These are phyloP conservation scores for Drosophila barbarae DNA, from an alignment of 2,888 invertebrate genomes.

Conservation along the genomic window DNA sequence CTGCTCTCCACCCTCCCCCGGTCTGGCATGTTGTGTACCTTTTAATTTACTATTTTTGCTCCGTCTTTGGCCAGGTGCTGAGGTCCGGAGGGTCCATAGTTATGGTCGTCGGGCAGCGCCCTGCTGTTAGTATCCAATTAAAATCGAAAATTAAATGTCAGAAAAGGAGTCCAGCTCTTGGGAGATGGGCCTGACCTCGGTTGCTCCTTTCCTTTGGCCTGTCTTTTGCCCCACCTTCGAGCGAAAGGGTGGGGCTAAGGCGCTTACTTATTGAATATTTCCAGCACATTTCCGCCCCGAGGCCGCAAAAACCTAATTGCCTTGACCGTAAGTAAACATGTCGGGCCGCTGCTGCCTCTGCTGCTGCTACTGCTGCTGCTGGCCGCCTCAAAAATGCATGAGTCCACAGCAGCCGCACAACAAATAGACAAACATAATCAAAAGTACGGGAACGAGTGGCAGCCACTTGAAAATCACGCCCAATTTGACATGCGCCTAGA, in stretches of 20 bases:
- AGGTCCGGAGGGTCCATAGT: constrained; percentile 37
- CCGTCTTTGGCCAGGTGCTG: constrained; percentile 40
- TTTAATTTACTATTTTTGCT: constrained; percentile 72
- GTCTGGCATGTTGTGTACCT: constrained; percentile 68
- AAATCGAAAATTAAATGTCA: constrained; percentile 80
- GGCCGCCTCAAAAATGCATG: constrained; percentile 67
- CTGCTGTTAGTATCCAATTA: constrained; percentile 80
- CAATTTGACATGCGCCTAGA: constrained; percentile 72
- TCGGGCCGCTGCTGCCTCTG: neutral
- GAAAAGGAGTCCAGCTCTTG: constrained; percentile 45
- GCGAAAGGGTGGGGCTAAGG: constrained; percentile 52
- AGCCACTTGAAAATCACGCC: constrained; percentile 71
- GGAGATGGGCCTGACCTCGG: constrained; percentile 10
- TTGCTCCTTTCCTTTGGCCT: constrained; percentile 8
- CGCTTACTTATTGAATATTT: constrained; percentile 70
- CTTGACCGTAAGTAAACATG: constrained; percentile 73
- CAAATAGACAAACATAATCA: constrained; percentile 75
- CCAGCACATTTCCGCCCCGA: constrained; percentile 58
- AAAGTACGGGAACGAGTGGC: constrained; percentile 49
- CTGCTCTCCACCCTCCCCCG: neutral
- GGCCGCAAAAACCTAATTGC: constrained; percentile 71
- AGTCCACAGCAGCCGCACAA: constrained; percentile 46
- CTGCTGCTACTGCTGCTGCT: neutral
- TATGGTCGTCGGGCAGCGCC: constrained; percentile 63
- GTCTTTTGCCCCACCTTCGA: neutral